These are phyloP conservation scores for Rutilus rutilus DNA, from an alignment of 2,113 vertebrate genomes.

Conservation along the genomic window DNA sequence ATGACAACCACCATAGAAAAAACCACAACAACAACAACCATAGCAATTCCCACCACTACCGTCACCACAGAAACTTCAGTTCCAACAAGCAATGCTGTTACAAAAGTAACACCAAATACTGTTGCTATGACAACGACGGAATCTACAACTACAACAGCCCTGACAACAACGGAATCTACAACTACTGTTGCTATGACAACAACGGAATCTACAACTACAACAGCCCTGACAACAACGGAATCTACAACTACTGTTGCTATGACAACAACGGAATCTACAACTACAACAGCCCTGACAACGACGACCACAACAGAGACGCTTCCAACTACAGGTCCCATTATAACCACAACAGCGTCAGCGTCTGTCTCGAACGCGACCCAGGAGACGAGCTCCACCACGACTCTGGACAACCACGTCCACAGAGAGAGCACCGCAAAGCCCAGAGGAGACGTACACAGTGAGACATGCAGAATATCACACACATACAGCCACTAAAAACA, in stretches of 20 bases:
- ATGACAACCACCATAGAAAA: not conserved
- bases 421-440: conserved; percentile 82
- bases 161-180: not conserved
- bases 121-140: conserved; percentile 3
- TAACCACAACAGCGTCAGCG: not conserved
- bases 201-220: not conserved
- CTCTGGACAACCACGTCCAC: conserved; percentile 83
- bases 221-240: not conserved
- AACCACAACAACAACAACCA: conserved; percentile 1
- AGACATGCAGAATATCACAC: no score
- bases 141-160: not conserved
- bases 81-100: not conserved
- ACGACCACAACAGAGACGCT: not conserved
- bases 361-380: not conserved
- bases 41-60: not conserved
- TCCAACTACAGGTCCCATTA: not conserved
- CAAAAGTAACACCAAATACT: not conserved
- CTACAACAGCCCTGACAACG: not conserved
- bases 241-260: not conserved
- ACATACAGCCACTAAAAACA: no score
- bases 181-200: not conserved
- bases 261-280: not conserved
- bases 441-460: conserved; percentile 94
- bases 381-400: conserved; percentile 52
- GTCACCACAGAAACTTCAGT: conserved; percentile 20